phyloP scores from a whole-genome alignment of 2,113 vertebrate genomes.

The Scomber colias region DNA sequence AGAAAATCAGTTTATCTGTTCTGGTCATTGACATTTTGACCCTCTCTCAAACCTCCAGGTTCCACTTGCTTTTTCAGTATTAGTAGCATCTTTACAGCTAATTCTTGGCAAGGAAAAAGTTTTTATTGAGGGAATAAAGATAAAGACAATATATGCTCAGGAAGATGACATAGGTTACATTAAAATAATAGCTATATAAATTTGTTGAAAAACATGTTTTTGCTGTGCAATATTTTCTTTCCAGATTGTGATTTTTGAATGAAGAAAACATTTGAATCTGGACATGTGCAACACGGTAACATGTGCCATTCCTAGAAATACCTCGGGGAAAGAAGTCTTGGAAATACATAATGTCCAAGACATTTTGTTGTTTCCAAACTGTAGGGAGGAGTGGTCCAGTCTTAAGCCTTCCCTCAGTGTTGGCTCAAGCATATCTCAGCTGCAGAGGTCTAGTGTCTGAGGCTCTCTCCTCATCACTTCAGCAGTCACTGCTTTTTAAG shows the following conservation, averaged over 20 bases:
- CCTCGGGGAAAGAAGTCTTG: slow-evolving; percentile 19
- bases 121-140: neutral
- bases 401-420: neutral
- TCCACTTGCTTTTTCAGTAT: too few relatives aligned
- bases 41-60: too few relatives aligned
- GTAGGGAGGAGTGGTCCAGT: neutral
- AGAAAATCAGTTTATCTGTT: too few relatives aligned
- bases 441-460: slow-evolving; percentile 17
- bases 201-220: neutral
- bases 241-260: neutral
- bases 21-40: too few relatives aligned
- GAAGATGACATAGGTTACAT: too few relatives aligned
- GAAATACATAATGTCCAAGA: slow-evolving; percentile 26
- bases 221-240: neutral
- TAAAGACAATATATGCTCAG: neutral
- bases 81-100: too few relatives aligned
- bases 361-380: slow-evolving; percentile 27
- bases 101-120: too few relatives aligned
- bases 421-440: slow-evolving; percentile 11
- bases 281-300: neutral
- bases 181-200: neutral
- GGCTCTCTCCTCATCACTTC: neutral
- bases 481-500: slow-evolving; percentile 32
- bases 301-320: slow-evolving; percentile 48
- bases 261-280: neutral